Percentiles rank a stretch among this genome's conserved stretches.
Evolutionary conservation across 2,797 vertebrate genomes (phyloP).

Genomic region (Synanceia verrucosa): DNA sequence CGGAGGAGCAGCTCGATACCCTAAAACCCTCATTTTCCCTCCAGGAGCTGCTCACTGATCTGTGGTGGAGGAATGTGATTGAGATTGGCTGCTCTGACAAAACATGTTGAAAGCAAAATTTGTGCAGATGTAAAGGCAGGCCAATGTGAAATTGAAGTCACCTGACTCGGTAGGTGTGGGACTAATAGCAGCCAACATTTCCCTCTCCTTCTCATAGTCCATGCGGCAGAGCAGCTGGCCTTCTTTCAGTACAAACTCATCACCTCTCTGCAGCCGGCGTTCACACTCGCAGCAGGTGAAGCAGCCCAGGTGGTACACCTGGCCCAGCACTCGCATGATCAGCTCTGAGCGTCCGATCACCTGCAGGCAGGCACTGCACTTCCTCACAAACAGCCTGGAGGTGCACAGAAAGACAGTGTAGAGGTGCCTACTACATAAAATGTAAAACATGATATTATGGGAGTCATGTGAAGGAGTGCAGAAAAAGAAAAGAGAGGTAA

Average conservation of each 20-base stretch:
- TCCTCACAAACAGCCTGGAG: conserved; percentile 89
- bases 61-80: neutral
- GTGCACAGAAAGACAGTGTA: conserved; percentile 34
- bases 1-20: neutral
- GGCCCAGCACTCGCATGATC: conserved; percentile 91
- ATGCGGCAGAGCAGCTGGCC: conserved; percentile 91
- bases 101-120: neutral
- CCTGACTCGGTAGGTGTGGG: conserved; percentile 90
- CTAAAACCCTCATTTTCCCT: conserved; percentile 1
- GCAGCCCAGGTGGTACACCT: conserved; percentile 92
- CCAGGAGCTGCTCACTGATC: neutral
- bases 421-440: conserved; percentile 1
- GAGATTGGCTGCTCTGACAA: neutral
- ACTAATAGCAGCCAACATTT: conserved; percentile 91
- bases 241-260: conserved; percentile 93
- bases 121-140: neutral
- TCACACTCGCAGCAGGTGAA: conserved; percentile 96
- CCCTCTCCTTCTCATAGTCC: conserved; percentile 93
- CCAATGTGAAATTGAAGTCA: conserved; percentile 51
- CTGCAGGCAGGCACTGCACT: conserved; percentile 91
- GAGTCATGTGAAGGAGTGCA: conserved; percentile 17
- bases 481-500: conserved; percentile 41
- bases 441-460: conserved; percentile 2
- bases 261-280: conserved; percentile 88
- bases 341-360: conserved; percentile 89